These are phyloP conservation scores for Brachionus plicatilis DNA, from an alignment of 1,140 invertebrate genomes.

Conservation along the genomic window DNA sequence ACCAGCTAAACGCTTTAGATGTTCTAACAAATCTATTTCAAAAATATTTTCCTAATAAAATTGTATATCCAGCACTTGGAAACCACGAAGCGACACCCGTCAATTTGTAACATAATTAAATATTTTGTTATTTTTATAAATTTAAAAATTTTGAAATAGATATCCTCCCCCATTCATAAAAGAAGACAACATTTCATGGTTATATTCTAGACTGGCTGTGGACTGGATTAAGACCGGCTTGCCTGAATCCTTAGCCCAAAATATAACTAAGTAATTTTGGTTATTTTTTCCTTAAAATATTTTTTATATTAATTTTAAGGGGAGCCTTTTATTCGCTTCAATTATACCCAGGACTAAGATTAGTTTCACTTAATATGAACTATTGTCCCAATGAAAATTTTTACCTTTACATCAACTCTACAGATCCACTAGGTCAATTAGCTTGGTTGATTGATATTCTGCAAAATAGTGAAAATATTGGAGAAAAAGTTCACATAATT, in stretches of 20 bases:
- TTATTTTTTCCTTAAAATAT: background rate
- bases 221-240: constrained; percentile 30
- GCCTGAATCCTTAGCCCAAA: background rate
- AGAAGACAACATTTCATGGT: constrained; percentile 33
- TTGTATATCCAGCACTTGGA: constrained; percentile 85
- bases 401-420: constrained; percentile 92
- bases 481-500: constrained; percentile 87
- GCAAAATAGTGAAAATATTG: constrained; percentile 81
- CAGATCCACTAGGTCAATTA: constrained; percentile 86
- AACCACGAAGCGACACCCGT: constrained; percentile 73
- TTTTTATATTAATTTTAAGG: background rate
- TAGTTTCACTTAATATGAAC: constrained; percentile 60
- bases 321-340: constrained; percentile 26
- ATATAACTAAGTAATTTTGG: background rate
- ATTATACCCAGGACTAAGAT: constrained; percentile 51
- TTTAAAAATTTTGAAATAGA: background rate
- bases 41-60: constrained; percentile 72
- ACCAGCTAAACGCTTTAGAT: constrained; percentile 76
- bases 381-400: constrained; percentile 56
- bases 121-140: background rate
- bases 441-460: constrained; percentile 69
- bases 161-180: constrained; percentile 23
- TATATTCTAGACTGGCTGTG: background rate
- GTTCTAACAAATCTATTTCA: constrained; percentile 71
- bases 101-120: constrained; percentile 7